Evolutionary conservation across 2,888 invertebrate species (phyloP), one percentile per base, ranked within the genome.

Genomic region (Agrochola macilenta): DNA sequence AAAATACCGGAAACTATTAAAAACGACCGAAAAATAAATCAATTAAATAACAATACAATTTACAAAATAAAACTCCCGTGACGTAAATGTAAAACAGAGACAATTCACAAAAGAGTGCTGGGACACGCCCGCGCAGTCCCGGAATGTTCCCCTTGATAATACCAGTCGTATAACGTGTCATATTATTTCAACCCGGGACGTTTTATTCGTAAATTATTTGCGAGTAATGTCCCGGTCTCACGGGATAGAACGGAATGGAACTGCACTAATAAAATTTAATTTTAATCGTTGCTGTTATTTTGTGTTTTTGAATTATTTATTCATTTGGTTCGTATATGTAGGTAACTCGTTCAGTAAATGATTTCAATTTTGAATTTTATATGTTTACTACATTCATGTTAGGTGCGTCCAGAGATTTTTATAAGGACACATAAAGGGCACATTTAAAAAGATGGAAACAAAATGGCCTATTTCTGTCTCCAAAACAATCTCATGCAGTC

Each of bases 161-260:
- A 90, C 89, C 87, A 89, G 90, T 89, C 90, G 90, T 89, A 90
- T 91, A 91, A 90, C 91, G 86, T 90, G 89, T 92, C 93, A 93
- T 92, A 92, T 94, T 93, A 93, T 93, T 94, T 92, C 92, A 89
- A 90, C 87, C 86, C 87, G 87, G 88, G 90, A 92, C 91, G 88
- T 89, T 90, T 91, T 88, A 83, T 89, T 90, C 87, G 87, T 87
- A 90, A 93, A 93, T 93, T 91, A 93, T 94, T 93, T 92, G 90
- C 90, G 89, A 89, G 89, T 91, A 90, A 92, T 88, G 90, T 89
- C 85, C 87, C 82, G 79, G 82, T 82, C 89, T 91, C 92, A 88
- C 71, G 86, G 92, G 91, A 90, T 84, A 72, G 26, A 20, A 76
- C 65, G 76, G 87, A 63, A 85, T 74, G 79, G 83, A 60, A 76